These are phyloP conservation scores for Hyperopisus bebe DNA, from an alignment of 2,113 vertebrate genomes.

Conservation along the genomic window DNA sequence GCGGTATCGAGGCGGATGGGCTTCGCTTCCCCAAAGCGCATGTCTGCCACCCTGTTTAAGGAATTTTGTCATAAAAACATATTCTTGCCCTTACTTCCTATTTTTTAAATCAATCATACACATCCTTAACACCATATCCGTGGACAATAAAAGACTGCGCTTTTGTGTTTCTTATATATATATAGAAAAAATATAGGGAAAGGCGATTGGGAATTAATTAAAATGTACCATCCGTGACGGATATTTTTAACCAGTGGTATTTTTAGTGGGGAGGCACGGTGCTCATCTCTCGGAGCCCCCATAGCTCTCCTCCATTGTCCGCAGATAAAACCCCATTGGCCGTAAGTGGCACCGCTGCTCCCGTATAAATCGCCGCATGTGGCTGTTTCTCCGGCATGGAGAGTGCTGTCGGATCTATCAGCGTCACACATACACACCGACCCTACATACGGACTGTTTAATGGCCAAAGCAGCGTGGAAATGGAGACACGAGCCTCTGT, in stretches of 20 bases:
- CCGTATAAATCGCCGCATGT: neutral
- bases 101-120: neutral
- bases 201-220: neutral
- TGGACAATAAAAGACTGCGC: neutral
- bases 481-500: neutral
- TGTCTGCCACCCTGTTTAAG: neutral
- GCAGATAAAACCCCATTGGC: neutral
- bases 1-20: neutral
- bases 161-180: neutral
- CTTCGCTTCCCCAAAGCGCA: neutral
- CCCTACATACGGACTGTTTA: neutral
- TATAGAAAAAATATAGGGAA: neutral
- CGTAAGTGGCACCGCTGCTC: neutral
- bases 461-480: neutral
- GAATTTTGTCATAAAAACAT: neutral
- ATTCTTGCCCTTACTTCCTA: neutral
- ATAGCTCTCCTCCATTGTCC: neutral
- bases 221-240: neutral
- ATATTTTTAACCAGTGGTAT: conserved; percentile 9
- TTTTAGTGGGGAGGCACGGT: neutral
- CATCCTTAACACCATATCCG: neutral
- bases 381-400: neutral
- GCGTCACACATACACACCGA: neutral
- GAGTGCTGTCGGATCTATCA: neutral
- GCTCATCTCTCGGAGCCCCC: neutral